Conservation (phyloP, 2,113 vertebrate genomes). For the Chaetops frenatus region DNA sequence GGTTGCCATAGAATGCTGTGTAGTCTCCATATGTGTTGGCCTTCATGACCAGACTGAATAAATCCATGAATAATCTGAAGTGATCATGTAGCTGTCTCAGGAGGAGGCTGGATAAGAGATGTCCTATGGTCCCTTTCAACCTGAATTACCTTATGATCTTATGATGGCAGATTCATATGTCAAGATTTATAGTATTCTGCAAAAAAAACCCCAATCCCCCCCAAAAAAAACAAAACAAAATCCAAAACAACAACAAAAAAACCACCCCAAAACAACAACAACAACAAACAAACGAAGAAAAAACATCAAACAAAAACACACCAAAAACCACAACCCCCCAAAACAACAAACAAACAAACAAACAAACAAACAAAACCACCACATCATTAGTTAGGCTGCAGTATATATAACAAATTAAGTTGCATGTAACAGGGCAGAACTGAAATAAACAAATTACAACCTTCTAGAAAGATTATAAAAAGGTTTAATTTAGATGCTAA, state of each 20-base stretch:
- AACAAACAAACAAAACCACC: no score
- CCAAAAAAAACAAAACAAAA: not conserved
- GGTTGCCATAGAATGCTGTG: not conserved
- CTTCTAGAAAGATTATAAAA: not conserved
- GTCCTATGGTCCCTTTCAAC: not conserved
- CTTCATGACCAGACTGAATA: not conserved
- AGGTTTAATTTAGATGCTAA: slow-evolving; percentile 14
- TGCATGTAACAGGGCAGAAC: not conserved
- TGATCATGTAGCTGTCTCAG: not conserved
- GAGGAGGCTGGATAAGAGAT: not conserved
- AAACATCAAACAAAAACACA: no score
- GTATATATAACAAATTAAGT: not conserved
- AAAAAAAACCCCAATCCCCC: no score
- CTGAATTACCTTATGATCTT: not conserved
- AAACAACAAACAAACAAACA: no score
- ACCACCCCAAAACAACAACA: no score
- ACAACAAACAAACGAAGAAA: no score
- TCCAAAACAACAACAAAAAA: no score
- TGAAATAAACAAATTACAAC: not conserved
- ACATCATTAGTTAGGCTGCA: not conserved
- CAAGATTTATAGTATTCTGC: not conserved
- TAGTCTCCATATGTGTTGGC: not conserved
- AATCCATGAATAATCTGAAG: not conserved
- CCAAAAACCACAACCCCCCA: no score
- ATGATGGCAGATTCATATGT: not conserved